phyloP scores from a whole-genome alignment of 2,113 vertebrate species.

The Camelus dromedarius region DNA sequence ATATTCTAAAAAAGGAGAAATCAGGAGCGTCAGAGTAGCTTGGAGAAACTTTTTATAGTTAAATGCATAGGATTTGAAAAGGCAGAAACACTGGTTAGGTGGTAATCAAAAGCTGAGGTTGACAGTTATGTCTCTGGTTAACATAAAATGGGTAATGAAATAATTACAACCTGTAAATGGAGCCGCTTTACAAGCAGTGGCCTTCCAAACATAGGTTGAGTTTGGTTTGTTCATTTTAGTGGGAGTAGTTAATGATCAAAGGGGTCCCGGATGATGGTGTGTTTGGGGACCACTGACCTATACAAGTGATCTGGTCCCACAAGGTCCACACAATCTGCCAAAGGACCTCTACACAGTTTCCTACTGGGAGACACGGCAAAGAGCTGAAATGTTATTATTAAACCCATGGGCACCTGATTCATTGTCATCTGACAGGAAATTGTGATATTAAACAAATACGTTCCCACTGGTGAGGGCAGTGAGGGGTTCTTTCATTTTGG shows the following conservation, averaged over 20 bases:
- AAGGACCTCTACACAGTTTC: neutral
- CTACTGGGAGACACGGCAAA: neutral
- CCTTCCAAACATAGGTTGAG: neutral
- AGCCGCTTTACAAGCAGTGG: neutral
- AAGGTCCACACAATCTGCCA: too few species aligned
- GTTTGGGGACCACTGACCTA: too few species aligned
- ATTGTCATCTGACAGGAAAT: neutral
- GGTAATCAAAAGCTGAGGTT: neutral
- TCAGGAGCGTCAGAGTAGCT: neutral
- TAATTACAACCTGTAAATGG: neutral
- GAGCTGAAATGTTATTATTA: neutral
- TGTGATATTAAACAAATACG: neutral
- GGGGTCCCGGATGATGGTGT: too few species aligned
- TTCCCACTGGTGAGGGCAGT: neutral
- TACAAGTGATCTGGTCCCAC: neutral
- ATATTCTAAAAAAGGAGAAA: neutral
- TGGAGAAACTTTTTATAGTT: neutral
- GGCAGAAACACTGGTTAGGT: neutral
- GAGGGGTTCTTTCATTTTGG: neutral
- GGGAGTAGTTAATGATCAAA: neutral
- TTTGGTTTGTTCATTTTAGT: neutral
- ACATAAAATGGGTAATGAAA: conserved; percentile 24
- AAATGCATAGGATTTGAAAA: neutral
- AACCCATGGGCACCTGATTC: neutral
- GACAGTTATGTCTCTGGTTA: neutral